Conservation (phyloP, 2,113 vertebrate species). For the Cyanistes caeruleus region DNA sequence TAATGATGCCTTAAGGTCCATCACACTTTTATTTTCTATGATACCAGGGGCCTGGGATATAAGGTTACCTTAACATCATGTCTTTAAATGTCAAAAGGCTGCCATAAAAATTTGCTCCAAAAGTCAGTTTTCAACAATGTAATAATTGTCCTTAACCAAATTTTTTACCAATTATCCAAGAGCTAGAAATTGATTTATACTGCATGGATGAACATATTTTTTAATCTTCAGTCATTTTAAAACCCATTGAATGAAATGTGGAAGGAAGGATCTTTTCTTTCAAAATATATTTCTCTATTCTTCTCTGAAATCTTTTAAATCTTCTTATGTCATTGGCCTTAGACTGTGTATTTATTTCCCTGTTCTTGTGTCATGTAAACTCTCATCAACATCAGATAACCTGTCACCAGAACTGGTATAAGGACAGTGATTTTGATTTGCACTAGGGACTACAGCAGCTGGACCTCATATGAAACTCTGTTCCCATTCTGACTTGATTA, state of each 20-base stretch:
- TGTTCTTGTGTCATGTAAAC: neutral
- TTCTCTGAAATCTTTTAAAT: neutral
- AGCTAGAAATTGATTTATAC: neutral
- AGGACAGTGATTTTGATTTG: neutral
- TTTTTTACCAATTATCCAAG: neutral
- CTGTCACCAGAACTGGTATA: neutral
- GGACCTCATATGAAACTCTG: neutral
- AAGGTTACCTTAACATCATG: neutral
- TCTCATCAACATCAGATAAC: neutral
- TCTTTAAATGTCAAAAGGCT: neutral
- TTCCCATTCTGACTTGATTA: neutral
- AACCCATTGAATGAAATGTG: neutral
- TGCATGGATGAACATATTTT: neutral
- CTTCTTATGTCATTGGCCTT: neutral
- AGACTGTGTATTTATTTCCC: neutral
- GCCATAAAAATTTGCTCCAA: neutral
- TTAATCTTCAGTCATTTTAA: neutral
- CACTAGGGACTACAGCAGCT: neutral
- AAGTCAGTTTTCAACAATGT: neutral
- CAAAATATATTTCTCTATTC: neutral
- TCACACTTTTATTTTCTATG: neutral
- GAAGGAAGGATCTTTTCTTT: neutral
- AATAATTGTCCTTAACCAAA: neutral
- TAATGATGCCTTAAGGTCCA: neutral
- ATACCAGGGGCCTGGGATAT: neutral